phyloP scores from a whole-genome alignment of 2,797 vertebrate species.

The Petrocephalus sullivani region DNA sequence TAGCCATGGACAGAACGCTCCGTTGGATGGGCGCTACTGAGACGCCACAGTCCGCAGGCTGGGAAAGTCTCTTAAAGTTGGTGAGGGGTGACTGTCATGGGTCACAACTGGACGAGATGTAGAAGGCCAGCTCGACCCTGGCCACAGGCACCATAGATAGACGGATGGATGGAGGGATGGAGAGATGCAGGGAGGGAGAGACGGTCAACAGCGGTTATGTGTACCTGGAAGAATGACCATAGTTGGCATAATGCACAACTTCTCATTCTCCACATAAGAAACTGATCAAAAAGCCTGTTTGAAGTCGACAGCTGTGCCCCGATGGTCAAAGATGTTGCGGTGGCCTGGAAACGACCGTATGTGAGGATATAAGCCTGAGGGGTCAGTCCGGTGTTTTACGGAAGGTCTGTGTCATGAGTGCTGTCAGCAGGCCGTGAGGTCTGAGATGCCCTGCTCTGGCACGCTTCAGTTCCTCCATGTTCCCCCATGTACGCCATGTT shows the following conservation, averaged over 20 bases:
- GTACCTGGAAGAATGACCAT: neutral
- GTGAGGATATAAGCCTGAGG: neutral
- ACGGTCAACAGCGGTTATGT: neutral
- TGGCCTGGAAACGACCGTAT: neutral
- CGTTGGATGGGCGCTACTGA: neutral
- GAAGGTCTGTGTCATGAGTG: too few relatives aligned
- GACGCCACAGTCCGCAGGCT: neutral
- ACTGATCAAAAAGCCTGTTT: slow-evolving; percentile 18
- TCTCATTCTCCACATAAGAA: neutral
- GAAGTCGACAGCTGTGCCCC: neutral
- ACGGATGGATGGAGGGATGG: too few relatives aligned
- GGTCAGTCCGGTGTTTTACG: neutral
- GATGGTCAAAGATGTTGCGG: neutral
- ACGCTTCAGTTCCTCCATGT: too few relatives aligned
- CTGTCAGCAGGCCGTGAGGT: too few relatives aligned
- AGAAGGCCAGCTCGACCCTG: neutral
- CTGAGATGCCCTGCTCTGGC: too few relatives aligned
- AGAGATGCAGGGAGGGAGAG: neutral
- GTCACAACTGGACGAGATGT: neutral
- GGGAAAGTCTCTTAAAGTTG: neutral
- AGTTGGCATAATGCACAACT: neutral
- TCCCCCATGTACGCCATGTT: too few relatives aligned
- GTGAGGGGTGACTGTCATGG: neutral
- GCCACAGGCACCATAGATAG: neutral
- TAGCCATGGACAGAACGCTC: neutral